Base-by-base conservation (phyloP, 2,888 invertebrate genomes). In the Agriotes lineatus region DNA sequence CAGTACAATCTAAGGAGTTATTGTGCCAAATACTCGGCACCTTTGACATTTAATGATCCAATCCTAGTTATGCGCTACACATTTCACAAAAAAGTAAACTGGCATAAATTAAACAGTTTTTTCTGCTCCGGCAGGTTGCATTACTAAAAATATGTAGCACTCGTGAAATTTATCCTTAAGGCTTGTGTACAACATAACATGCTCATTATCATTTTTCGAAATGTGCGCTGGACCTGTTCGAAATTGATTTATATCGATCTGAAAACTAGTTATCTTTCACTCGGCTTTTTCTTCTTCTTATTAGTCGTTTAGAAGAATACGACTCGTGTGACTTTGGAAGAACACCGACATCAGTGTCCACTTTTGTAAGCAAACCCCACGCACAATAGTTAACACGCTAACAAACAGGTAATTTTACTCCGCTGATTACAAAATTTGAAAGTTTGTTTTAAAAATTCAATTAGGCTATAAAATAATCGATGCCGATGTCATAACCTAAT, bases 81-180 rank as follows among this genome's bases (percentile, higher is more conserved):
- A 52, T 52, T 52, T 52, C 52, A 30, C n/a, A 20, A 52, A 52
- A 52, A 33, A 52, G 33, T 1, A 35, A 52, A 52, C 30, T n/a
- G 9, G 52, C 30, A 35, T 48, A 48, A 48, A 48, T 48, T 48
- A 48, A 48, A 48, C 22, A 48, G 48, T 48, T 48, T 18, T 48
- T 48, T 20, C n/a, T 10, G 37, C 37, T 3, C 42, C 42, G 18
- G 22, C n/a, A 22, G 48, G 20, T 48, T 22, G 22, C 25, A 48
- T 48, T 22, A 22, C 12, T 48, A 48, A 48, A 48, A 48, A 52
- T 35, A 52, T 52, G 52, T 52, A 33, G 52, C 20, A 22, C 33
- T 52, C 52, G 52, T 25, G 52, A 52, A 33, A 52, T 33, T 16
- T 52, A 35, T 52, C 52, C 52, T 35, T 35, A 52, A 52, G 52